A percentile compares a stretch with the other conserved stretches of the same genome.
Conservation (phyloP, 2,797 vertebrate species). For the Psittacula derbiana region DNA sequence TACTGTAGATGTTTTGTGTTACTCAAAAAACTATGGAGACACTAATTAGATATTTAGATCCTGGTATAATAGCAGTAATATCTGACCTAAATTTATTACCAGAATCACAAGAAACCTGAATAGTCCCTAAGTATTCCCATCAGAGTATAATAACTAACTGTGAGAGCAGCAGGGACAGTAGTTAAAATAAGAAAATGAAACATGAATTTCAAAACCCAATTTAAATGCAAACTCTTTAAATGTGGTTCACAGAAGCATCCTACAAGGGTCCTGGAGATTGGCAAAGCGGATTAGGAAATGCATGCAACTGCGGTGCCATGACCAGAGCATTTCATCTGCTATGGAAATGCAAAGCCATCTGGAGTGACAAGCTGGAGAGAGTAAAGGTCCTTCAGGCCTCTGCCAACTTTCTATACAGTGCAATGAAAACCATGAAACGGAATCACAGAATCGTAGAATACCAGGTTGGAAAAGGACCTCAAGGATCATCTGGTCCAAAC, state of each 20-base stretch:
- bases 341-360: slow-evolving; percentile 67
- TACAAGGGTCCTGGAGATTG: neutral
- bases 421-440: slow-evolving; percentile 12
- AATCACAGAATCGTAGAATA: neutral
- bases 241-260: neutral
- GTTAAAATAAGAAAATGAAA: slow-evolving; percentile 46
- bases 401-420: slow-evolving; percentile 53
- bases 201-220: slow-evolving; percentile 33
- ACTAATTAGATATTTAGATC: neutral
- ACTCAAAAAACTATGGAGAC: neutral
- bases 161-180: neutral
- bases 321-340: slow-evolving; percentile 57
- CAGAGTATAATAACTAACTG: neutral
- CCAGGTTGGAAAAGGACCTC: neutral
- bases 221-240: slow-evolving; percentile 33
- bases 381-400: slow-evolving; percentile 40
- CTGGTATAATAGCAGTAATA: neutral
- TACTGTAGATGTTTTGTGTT: neutral
- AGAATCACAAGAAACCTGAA: neutral
- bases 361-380: slow-evolving; percentile 66
- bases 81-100: neutral
- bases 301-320: slow-evolving; percentile 38
- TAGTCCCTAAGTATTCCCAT: neutral
- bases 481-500: neutral
- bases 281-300: slow-evolving; percentile 15